Evolutionary conservation across 2,797 vertebrate genomes (phyloP).

Genomic region (Mormyrops attenuatus): DNA sequence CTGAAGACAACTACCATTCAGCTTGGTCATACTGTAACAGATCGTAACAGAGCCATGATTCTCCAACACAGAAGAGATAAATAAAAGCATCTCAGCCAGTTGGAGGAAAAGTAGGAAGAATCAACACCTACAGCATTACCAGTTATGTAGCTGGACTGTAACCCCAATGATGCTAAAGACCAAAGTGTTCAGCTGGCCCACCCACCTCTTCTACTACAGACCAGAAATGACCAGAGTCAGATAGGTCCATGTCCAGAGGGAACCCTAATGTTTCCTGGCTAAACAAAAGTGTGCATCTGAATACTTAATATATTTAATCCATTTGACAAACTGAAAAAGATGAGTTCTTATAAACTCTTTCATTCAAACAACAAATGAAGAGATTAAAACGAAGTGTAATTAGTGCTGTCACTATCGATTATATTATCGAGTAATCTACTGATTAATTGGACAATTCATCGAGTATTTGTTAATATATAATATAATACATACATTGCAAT

Average conservation of each 20-base stretch:
- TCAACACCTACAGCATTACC: slow-evolving; percentile 26
- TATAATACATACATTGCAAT: neutral
- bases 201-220: neutral
- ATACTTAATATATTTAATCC: neutral
- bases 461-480: neutral
- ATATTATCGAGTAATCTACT: neutral
- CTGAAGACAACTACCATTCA: neutral
- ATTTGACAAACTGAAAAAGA: neutral
- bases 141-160: slow-evolving; percentile 24
- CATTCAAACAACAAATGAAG: slow-evolving; percentile 33
- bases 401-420: neutral
- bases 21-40: neutral
- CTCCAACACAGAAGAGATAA: neutral
- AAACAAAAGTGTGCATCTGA: neutral
- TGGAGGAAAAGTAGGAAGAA: neutral
- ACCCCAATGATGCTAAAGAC: slow-evolving; percentile 5
- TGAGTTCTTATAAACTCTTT: slow-evolving; percentile 32
- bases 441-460: neutral
- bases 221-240: neutral
- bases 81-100: neutral
- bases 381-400: neutral
- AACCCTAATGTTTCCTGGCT: neutral
- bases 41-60: neutral
- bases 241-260: neutral
- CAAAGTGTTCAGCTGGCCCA: neutral